Evolutionary conservation across 2,797 vertebrate genomes (phyloP), one percentile per base, ranked within the genome.

Genomic region (Margarornis squamiger): DNA sequence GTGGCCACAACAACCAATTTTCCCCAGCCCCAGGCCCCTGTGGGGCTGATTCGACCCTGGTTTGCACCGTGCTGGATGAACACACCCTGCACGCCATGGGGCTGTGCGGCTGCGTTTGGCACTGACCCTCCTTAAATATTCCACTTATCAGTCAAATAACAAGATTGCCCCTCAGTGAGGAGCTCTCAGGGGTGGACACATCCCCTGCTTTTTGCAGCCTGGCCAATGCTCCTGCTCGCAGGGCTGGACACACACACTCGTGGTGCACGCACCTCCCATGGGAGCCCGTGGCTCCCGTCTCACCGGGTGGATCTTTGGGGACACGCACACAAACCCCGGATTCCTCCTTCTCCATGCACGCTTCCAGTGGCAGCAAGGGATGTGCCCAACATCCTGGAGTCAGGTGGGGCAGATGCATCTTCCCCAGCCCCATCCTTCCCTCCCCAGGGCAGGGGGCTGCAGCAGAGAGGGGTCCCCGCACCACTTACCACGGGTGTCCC

Each of bases 61-160:
- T 6, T 39, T 7, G 57, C 43, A 9, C 5, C 0, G 1, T 30
- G 65, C 72, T 1, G 0, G 21, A 24, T 6, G 16, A 74, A 57
- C 0, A 0, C 34, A 1, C 5, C 51, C 67, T 23, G 2, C 0
- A 1, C 0, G 0, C 20, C 1, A 1, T 0, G 23, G 45, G 66
- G 45, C 63, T 1, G 9, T 2, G 0, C 46, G 19, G 51, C 63
- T 51, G 74, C 3, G 0, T 14, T 45, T 26, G 57, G 52, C 52
- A 14, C 39, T 0, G 6, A 7, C 11, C 39, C 30, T 24, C 55
- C 68, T 59, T 46, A 18, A 72, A 55, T 15, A 9, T 22, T 61
- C 57, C 2, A 19, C 6, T 6, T 10, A 0, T 14, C 68, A 5
- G 54, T 9, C 59, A 27, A 85, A 57, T 5, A 26, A 43, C 4